phyloP scores from a whole-genome alignment of 1,140 invertebrate genomes.

The Zaprionus gabonicus region DNA sequence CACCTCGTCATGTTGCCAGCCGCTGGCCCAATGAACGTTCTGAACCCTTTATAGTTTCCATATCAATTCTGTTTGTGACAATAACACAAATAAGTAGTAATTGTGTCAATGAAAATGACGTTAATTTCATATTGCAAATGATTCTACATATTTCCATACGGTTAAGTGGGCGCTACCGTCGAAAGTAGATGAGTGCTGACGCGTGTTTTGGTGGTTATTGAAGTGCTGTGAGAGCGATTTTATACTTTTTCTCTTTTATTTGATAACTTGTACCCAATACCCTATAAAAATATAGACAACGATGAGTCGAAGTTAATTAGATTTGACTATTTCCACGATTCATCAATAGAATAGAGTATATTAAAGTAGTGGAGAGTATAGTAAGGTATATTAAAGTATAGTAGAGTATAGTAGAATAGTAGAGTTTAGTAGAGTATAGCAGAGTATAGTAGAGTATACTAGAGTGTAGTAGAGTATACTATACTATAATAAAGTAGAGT shows the following conservation, averaged over 20 bases:
- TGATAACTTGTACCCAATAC: background rate
- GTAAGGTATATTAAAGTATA: too few relatives aligned
- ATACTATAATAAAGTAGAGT: too few relatives aligned
- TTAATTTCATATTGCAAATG: constrained; percentile 20
- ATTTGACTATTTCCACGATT: background rate
- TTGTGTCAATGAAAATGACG: constrained; percentile 62
- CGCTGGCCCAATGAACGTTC: constrained; percentile 48
- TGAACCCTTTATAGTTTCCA: constrained; percentile 31
- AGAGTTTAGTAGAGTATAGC: too few relatives aligned
- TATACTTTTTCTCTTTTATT: background rate
- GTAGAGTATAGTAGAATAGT: too few relatives aligned
- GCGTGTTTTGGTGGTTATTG: constrained; percentile 44
- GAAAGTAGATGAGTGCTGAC: constrained; percentile 65
- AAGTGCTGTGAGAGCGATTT: constrained; percentile 46
- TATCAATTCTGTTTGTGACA: background rate
- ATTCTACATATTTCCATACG: constrained; percentile 8
- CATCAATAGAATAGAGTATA: too few relatives aligned
- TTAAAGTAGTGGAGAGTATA: too few relatives aligned
- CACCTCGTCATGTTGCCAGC: constrained; percentile 88
- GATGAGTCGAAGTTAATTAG: background rate
- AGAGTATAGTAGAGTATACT: too few relatives aligned
- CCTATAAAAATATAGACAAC: background rate
- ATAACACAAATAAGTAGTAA: constrained; percentile 29
- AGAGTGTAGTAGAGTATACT: too few relatives aligned
- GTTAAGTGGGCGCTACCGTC: constrained; percentile 41